These are phyloP conservation scores for Syngnathus acus DNA, from an alignment of 2,797 vertebrate species.

Conservation along the genomic window DNA sequence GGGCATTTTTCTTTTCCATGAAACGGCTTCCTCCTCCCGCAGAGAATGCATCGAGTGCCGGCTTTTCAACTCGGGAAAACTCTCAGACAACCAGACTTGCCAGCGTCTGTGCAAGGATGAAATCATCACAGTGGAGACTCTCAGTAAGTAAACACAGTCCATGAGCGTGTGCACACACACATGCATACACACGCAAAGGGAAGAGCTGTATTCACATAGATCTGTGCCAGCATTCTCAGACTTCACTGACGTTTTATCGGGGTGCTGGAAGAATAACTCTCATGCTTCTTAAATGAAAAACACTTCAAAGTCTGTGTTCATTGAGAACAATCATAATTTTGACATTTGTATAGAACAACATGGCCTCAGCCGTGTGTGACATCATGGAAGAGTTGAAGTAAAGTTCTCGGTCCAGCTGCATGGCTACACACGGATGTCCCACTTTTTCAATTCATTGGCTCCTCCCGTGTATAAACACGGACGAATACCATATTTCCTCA, in stretches of 20 bases:
- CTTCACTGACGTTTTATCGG: background rate
- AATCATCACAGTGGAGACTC: conserved; percentile 81
- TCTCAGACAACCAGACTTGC: conserved; percentile 91
- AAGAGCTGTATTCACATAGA: conserved; percentile 26
- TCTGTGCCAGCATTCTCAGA: conserved; percentile 20
- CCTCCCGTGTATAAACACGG: background rate
- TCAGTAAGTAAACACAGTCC: conserved; percentile 70
- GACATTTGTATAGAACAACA: background rate
- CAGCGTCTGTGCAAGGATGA: conserved; percentile 78
- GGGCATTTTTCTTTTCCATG: background rate
- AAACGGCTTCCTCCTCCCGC: conserved; percentile 16
- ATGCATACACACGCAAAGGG: conserved; percentile 7
- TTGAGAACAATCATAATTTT: background rate
- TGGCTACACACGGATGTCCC: background rate
- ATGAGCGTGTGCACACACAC: background rate
- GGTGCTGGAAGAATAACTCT: background rate
- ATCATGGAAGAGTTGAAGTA: conserved; percentile 2
- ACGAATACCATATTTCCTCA: background rate
- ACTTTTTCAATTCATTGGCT: background rate
- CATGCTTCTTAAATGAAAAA: background rate
- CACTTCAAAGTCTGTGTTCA: background rate
- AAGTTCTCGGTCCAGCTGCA: background rate
- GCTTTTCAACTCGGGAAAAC: conserved; percentile 80
- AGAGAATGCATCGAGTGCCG: conserved; percentile 95
- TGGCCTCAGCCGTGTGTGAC: background rate